These are phyloP conservation scores for Oscheius sp. DNA, from an alignment of 2,888 invertebrate genomes.

Conservation along the genomic window DNA sequence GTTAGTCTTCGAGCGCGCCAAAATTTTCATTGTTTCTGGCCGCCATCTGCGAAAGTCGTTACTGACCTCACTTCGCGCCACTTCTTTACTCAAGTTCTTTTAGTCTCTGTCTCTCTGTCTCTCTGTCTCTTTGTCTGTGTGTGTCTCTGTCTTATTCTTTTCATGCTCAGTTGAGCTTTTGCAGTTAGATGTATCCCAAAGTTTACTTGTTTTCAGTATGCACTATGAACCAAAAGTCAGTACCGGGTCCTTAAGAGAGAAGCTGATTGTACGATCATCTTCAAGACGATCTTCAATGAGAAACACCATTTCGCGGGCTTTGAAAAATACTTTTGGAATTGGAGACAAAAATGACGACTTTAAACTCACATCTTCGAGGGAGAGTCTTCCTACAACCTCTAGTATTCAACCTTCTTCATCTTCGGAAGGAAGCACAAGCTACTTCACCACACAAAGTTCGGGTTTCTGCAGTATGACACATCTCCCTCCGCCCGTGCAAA, in stretches of 20 bases:
- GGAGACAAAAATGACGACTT: constrained; percentile 41
- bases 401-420: constrained; percentile 34
- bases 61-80: background rate
- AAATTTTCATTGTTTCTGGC: constrained; percentile 28
- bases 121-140: background rate
- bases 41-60: constrained; percentile 29
- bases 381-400: constrained; percentile 39
- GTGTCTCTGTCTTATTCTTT: background rate
- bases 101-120: background rate
- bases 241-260: constrained; percentile 51
- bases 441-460: constrained; percentile 42
- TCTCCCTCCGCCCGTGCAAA: constrained; percentile 46
- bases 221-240: constrained; percentile 38
- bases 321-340: constrained; percentile 47
- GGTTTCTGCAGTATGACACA: constrained; percentile 52
- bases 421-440: constrained; percentile 16
- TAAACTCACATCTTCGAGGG: constrained; percentile 41
- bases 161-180: background rate
- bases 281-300: constrained; percentile 43
- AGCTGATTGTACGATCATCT: constrained; percentile 46
- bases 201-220: constrained; percentile 21
- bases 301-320: constrained; percentile 48
- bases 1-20: background rate
- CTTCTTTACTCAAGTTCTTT: background rate
- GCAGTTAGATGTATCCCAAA: no score